These are phyloP conservation scores for Otolemur crassicaudatus DNA, from an alignment of 2,797 vertebrate genomes.

Conservation along the genomic window DNA sequence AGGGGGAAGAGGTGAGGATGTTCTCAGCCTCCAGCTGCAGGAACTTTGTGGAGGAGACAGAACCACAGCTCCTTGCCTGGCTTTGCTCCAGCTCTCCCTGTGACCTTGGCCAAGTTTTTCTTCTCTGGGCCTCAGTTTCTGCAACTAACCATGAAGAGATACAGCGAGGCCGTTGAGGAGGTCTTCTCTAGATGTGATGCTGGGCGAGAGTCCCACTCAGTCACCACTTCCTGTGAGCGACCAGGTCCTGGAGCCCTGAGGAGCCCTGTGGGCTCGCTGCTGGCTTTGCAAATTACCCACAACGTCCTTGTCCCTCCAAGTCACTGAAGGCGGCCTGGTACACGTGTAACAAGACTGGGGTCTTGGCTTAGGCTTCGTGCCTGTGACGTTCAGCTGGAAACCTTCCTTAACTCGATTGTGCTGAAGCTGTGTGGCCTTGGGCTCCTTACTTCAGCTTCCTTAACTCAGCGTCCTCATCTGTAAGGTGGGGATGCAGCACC, in stretches of 20 bases:
- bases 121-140: background rate
- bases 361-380: background rate
- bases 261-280: accelerated
- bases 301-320: accelerated
- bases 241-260: background rate
- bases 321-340: accelerated
- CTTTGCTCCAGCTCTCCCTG: background rate
- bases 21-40: background rate
- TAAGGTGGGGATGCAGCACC: accelerated
- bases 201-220: accelerated
- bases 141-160: background rate
- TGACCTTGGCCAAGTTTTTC: background rate
- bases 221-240: background rate
- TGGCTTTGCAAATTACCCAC: background rate
- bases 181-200: background rate
- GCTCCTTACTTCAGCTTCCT: background rate
- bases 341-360: background rate
- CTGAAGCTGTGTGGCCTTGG: accelerated
- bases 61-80: accelerated
- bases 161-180: background rate
- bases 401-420: background rate
- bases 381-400: background rate
- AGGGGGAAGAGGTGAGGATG: too few relatives aligned
- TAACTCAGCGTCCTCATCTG: background rate
- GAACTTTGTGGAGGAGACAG: background rate